These are phyloP conservation scores for Melanotaenia pygmaea DNA, from an alignment of 2,797 vertebrate genomes.

Conservation along the genomic window DNA sequence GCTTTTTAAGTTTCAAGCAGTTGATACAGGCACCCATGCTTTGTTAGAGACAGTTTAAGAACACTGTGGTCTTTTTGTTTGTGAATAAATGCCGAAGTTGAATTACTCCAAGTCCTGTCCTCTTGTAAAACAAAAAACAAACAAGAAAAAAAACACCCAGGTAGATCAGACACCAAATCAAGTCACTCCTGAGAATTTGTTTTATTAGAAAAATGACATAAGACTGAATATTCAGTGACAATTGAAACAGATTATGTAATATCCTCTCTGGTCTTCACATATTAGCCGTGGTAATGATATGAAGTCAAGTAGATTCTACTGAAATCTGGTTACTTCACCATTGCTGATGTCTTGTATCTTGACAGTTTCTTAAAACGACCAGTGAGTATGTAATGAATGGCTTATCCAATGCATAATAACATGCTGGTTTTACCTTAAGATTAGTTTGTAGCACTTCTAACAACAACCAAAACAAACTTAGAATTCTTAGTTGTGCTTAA, in stretches of 20 bases:
- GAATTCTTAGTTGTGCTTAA: slow-evolving; percentile 53
- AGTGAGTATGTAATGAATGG: slow-evolving; percentile 23
- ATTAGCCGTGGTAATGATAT: slow-evolving; percentile 32
- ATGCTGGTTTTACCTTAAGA: slow-evolving; percentile 6
- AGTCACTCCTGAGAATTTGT: slow-evolving; percentile 44
- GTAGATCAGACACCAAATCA: neutral
- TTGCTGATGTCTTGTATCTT: slow-evolving; percentile 27
- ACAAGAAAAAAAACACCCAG: neutral
- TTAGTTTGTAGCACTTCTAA: slow-evolving; percentile 2
- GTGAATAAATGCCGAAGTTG: slow-evolving; percentile 79
- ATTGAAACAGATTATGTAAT: slow-evolving; percentile 41
- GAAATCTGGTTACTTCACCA: slow-evolving; percentile 39
- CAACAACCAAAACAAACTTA: slow-evolving; percentile 22
- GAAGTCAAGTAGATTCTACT: slow-evolving; percentile 46
- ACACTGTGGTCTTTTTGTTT: slow-evolving; percentile 71
- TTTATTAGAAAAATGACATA: slow-evolving; percentile 70
- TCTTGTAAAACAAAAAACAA: slow-evolving; percentile 11
- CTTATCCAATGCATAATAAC: slow-evolving; percentile 17
- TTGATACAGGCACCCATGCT: slow-evolving; percentile 50
- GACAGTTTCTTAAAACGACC: slow-evolving; percentile 26
- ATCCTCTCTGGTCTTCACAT: slow-evolving; percentile 28
- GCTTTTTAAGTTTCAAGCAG: slow-evolving; percentile 56
- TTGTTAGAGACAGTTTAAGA: slow-evolving; percentile 53
- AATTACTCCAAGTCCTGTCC: slow-evolving; percentile 25
- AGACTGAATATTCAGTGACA: slow-evolving; percentile 53